Conservation (phyloP, 2,797 vertebrate species). For the Rhinoraja longicauda region DNA sequence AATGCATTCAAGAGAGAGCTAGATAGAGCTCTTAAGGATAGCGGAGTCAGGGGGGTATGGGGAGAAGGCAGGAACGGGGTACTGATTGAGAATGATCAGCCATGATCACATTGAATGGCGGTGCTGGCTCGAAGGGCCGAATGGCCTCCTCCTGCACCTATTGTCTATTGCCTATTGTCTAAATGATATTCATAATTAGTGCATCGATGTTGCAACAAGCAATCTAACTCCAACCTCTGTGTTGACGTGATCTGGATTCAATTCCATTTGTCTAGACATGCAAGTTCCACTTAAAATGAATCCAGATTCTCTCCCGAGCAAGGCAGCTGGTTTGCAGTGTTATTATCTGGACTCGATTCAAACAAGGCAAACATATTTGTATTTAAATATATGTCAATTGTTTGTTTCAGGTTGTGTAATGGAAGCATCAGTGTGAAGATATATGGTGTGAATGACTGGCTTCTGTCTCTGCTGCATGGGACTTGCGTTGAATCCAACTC, state of each 20-base stretch:
- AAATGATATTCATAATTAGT: neutral
- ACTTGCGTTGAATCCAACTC: neutral
- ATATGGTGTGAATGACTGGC: neutral
- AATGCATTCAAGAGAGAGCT: no score
- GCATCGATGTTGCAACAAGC: neutral
- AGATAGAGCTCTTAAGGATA: no score
- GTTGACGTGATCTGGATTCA: neutral
- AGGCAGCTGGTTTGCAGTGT: neutral
- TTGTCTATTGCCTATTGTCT: no score
- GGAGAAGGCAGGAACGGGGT: no score
- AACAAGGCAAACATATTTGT: neutral
- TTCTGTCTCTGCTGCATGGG: neutral
- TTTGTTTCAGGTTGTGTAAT: neutral
- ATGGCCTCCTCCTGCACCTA: no score
- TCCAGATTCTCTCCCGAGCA: neutral
- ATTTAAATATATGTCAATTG: neutral
- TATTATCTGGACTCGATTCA: neutral
- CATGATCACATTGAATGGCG: no score
- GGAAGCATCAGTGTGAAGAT: neutral
- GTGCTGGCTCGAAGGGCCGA: no score
- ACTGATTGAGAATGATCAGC: no score
- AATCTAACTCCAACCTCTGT: neutral
- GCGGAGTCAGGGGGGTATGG: no score
- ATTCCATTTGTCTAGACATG: neutral
- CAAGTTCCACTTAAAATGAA: conserved; percentile 1